Evolutionary conservation across 92 coral and sea anemone genomes (phyloP), one percentile per base, ranked within the genome.

Genomic region (Actinernus sp.): DNA sequence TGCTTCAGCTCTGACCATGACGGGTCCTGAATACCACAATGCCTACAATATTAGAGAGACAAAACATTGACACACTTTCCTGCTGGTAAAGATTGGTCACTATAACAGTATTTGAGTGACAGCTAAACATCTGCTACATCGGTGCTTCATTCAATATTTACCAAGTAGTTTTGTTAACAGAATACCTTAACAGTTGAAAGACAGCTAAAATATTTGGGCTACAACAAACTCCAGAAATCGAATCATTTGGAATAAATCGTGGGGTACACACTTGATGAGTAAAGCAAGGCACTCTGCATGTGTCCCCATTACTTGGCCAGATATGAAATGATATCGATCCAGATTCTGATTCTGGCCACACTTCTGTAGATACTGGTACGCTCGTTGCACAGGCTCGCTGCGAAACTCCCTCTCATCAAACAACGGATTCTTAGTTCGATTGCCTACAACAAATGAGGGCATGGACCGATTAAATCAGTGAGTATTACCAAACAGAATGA

Each of bases 1-100:
- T 92, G 97, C 52, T 66, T 67, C 6, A 92, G 59, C 40, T 92
- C 97, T 5, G 91, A 82, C 97, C 97, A 92, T 0, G 97, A 88
- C 1, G 97, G 97, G 58, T 88, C 89, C 2, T 52, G 89, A 16
- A 92, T 71, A 23, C 97, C 97, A 66, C 97, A 92, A 29, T 84
- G 60, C 25, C n/a, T n/a, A n/a, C n/a, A n/a, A n/a, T n/a, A n/a
- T n/a, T n/a, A n/a, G n/a, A n/a, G n/a, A n/a, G n/a, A n/a, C n/a
- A n/a, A n/a, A n/a, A n/a, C n/a, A n/a, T n/a, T n/a, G n/a, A n/a
- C n/a, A n/a, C n/a, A n/a, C n/a, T n/a, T n/a, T n/a, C n/a, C n/a
- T n/a, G n/a, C n/a, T n/a, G n/a, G n/a, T n/a, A n/a, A n/a, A n/a
- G n/a, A n/a, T n/a, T n/a, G n/a, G n/a, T n/a, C n/a, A n/a, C n/a